phyloP scores from a whole-genome alignment of 2,113 vertebrate species.

The Thomomys bottae region DNA sequence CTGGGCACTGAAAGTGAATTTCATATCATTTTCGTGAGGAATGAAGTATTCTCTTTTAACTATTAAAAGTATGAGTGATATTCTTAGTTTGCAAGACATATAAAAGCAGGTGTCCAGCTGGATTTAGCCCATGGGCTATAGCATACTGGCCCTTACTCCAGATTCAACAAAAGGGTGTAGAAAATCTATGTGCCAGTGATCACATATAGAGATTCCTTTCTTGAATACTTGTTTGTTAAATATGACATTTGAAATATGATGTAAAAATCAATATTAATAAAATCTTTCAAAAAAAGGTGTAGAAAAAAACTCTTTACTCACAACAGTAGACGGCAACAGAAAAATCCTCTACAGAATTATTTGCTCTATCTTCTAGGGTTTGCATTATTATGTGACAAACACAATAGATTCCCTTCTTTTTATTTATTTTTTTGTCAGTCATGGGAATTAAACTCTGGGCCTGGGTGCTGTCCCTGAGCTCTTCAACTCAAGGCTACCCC shows the following conservation, averaged over 20 bases:
- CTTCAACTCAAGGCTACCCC: too few relatives aligned
- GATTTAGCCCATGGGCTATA: too few relatives aligned
- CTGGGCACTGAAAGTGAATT: not conserved
- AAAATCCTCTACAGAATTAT: slow-evolving; percentile 30
- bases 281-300: not conserved
- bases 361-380: not conserved
- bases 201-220: too few relatives aligned
- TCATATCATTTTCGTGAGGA: not conserved
- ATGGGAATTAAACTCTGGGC: too few relatives aligned
- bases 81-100: not conserved
- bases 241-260: too few relatives aligned
- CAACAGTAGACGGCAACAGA: not conserved
- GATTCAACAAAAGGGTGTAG: not conserved
- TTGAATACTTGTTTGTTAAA: too few relatives aligned
- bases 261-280: too few relatives aligned
- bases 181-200: too few relatives aligned
- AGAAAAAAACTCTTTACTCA: not conserved
- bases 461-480: too few relatives aligned
- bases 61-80: not conserved
- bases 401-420: not conserved
- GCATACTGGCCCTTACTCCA: not conserved
- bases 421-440: too few relatives aligned
- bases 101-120: not conserved
- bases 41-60: not conserved
- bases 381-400: not conserved